phyloP scores from a whole-genome alignment of 2,888 invertebrate genomes.

The Stenotaenia linearis region DNA sequence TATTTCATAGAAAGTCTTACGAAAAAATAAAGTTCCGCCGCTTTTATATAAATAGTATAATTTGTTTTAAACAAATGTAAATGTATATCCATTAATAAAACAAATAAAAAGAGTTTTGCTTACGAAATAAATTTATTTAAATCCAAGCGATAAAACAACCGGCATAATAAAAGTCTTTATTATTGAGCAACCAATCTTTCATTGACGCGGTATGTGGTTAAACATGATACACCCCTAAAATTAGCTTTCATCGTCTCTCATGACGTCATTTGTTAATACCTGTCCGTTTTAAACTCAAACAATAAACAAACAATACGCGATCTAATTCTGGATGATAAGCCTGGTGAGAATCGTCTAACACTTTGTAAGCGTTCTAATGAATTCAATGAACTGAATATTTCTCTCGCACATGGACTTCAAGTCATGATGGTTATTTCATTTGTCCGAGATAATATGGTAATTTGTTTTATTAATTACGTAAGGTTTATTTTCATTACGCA shows the following conservation, averaged over 20 bases:
- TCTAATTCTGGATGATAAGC: neutral
- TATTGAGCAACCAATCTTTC: neutral
- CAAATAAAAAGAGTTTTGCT: too few species aligned
- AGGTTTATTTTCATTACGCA: too few species aligned
- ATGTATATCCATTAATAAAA: too few species aligned
- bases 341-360: neutral
- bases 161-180: neutral
- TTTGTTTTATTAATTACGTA: neutral
- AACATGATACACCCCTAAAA: constrained; percentile 1
- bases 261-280: constrained; percentile 11
- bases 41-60: too few species aligned
- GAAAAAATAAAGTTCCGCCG: too few species aligned
- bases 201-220: neutral
- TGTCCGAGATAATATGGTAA: neutral
- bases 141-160: neutral
- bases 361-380: neutral
- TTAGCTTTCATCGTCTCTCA: neutral
- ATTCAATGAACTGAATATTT: neutral
- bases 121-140: too few species aligned
- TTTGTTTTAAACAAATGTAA: too few species aligned
- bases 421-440: neutral
- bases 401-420: neutral
- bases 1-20: too few species aligned
- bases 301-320: neutral
- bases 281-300: neutral